These are phyloP conservation scores for Atta cephalotes DNA, from an alignment of 1,140 invertebrate species.

Conservation along the genomic window DNA sequence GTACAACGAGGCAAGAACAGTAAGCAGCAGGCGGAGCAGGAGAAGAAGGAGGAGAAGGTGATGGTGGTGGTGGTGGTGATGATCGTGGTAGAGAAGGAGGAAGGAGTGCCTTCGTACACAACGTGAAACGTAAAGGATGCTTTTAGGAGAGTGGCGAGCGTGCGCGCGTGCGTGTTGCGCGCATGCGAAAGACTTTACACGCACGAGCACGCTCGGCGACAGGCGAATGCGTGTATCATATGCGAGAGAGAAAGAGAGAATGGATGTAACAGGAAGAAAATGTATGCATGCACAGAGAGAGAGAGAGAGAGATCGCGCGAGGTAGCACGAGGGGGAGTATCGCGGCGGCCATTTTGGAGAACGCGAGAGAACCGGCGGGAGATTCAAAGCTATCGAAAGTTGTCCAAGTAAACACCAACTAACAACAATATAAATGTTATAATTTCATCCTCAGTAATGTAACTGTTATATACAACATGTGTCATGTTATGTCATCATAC, in stretches of 20 bases:
- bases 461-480: no score
- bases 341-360: constrained; percentile 80
- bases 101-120: constrained; percentile 76
- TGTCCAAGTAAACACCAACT: background rate
- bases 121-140: constrained; percentile 61
- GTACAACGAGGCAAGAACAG: constrained; percentile 13
- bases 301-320: background rate
- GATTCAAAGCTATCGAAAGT: constrained; percentile 69
- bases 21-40: constrained; percentile 14
- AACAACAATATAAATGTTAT: no score
- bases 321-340: constrained; percentile 43
- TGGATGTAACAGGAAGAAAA: background rate
- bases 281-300: background rate
- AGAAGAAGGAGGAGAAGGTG: constrained; percentile 7
- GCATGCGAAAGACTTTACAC: constrained; percentile 54
- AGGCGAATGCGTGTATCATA: constrained; percentile 30
- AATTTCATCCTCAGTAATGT: no score
- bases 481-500: no score
- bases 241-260: constrained; percentile 34
- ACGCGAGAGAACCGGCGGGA: constrained; percentile 73
- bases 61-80: constrained; percentile 29
- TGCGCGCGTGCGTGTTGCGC: constrained; percentile 39
- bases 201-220: constrained; percentile 17
- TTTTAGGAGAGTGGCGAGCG: constrained; percentile 54
- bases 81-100: constrained; percentile 41